These are phyloP conservation scores for Eurois occulta DNA, from an alignment of 2,888 invertebrate species.

Conservation along the genomic window DNA sequence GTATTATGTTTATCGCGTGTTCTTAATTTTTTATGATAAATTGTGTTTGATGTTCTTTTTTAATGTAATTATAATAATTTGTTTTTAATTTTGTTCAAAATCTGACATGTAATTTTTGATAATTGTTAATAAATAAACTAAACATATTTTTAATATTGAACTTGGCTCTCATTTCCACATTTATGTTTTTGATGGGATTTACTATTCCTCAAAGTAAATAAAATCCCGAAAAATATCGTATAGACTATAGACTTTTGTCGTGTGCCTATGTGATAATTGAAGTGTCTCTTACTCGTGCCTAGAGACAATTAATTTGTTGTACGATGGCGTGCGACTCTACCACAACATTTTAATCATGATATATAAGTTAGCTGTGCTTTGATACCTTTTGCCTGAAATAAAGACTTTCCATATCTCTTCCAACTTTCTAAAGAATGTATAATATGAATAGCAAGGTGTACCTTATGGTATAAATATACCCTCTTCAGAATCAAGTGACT, in stretches of 20 bases:
- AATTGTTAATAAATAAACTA: too few relatives aligned
- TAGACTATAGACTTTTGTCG: conserved; percentile 36
- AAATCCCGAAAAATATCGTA: conserved; percentile 49
- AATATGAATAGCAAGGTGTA: neutral
- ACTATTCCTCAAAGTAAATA: conserved; percentile 76
- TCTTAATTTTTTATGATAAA: too few relatives aligned
- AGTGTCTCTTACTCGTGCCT: conserved; percentile 28
- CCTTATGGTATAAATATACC: neutral
- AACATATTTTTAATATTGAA: too few relatives aligned
- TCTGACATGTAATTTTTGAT: too few relatives aligned
- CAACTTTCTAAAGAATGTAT: neutral
- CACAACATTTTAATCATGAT: conserved; percentile 27
- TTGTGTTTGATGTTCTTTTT: too few relatives aligned
- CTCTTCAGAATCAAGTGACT: neutral
- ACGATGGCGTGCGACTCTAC: conserved; percentile 16
- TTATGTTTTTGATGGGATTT: too few relatives aligned
- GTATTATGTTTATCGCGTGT: too few relatives aligned
- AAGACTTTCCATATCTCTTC: neutral
- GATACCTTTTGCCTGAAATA: conserved; percentile 7
- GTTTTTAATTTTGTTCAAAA: too few relatives aligned
- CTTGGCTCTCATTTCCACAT: too few relatives aligned
- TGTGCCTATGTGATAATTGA: conserved; percentile 38
- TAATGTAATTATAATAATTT: too few relatives aligned
- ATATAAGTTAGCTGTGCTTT: conserved; percentile 1
- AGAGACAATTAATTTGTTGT: conserved; percentile 31